phyloP scores from a whole-genome alignment of 1,140 invertebrate species.

The Ooceraea biroi region DNA sequence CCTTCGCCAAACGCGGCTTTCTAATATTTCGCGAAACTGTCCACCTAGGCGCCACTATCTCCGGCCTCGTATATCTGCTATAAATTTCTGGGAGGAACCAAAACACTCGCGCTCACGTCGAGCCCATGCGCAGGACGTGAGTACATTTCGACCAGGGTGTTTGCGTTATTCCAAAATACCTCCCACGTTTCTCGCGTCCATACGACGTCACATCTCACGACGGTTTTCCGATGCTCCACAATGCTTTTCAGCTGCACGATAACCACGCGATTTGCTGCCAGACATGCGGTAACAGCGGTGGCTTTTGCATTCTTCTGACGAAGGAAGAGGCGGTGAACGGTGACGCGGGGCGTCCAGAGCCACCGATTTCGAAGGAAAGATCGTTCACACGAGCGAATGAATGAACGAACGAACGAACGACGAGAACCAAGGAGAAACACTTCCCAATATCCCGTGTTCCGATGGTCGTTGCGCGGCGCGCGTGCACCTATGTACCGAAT shows the following conservation, averaged over 20 bases:
- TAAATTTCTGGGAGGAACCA: constrained; percentile 40
- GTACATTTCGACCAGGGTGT: constrained; percentile 32
- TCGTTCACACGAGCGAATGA: constrained; percentile 11
- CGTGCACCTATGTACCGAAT: constrained; percentile 10
- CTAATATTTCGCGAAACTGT: constrained; percentile 54
- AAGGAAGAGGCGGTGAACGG: not conserved
- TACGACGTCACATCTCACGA: not conserved
- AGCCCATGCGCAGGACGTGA: not conserved
- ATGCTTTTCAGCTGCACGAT: not conserved
- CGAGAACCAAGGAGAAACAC: constrained; percentile 18
- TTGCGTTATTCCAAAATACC: constrained; percentile 17
- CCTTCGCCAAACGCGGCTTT: constrained; percentile 9
- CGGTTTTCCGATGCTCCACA: constrained; percentile 8
- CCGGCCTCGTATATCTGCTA: constrained; percentile 31
- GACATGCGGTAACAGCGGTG: constrained; percentile 12
- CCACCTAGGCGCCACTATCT: constrained; percentile 20
- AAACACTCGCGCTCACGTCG: constrained; percentile 20
- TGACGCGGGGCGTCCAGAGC: not conserved
- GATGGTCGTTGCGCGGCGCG: too few relatives aligned
- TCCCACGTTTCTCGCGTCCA: not conserved
- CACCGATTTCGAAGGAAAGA: constrained; percentile 27
- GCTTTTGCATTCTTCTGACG: not conserved
- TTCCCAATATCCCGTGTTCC: constrained; percentile 58
- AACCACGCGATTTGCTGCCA: constrained; percentile 24
- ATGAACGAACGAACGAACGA: not conserved